Conservation (phyloP, 2,797 vertebrate species). For the Pangasius mekongensis region DNA sequence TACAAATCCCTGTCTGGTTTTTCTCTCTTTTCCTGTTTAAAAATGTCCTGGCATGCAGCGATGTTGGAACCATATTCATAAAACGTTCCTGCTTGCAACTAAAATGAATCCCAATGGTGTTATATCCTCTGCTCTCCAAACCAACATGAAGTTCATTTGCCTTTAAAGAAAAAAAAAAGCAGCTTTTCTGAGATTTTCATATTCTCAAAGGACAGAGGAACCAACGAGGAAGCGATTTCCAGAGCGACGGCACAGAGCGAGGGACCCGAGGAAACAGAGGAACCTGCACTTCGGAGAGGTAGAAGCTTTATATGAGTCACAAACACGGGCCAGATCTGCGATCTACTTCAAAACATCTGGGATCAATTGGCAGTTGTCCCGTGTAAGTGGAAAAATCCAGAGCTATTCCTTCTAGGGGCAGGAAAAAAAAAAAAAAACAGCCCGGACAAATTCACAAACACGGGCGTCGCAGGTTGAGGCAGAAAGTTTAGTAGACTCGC, state of each 20-base stretch:
- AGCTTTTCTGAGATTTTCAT: background rate
- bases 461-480: conserved; percentile 26
- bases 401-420: conserved; percentile 45
- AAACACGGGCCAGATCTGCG: conserved; percentile 40
- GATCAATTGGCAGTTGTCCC: conserved; percentile 52
- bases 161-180: background rate
- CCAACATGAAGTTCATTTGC: conserved; percentile 18
- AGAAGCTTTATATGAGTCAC: conserved; percentile 23
- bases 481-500: conserved; percentile 15
- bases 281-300: conserved; percentile 19
- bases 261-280: background rate
- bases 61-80: conserved; percentile 12
- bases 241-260: background rate
- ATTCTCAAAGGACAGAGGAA: background rate
- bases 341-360: conserved; percentile 52
- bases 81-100: background rate
- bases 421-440: background rate
- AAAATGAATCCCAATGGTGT: background rate
- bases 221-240: background rate
- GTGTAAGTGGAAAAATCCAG: conserved; percentile 49
- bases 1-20: conserved; percentile 25
- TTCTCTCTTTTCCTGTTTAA: background rate
- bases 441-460: conserved; percentile 28
- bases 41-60: conserved; percentile 2
- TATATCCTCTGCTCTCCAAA: conserved; percentile 15